Evolutionary conservation across 1,140 invertebrate genomes (phyloP).

Genomic region (Alviniconcha marisindica): DNA sequence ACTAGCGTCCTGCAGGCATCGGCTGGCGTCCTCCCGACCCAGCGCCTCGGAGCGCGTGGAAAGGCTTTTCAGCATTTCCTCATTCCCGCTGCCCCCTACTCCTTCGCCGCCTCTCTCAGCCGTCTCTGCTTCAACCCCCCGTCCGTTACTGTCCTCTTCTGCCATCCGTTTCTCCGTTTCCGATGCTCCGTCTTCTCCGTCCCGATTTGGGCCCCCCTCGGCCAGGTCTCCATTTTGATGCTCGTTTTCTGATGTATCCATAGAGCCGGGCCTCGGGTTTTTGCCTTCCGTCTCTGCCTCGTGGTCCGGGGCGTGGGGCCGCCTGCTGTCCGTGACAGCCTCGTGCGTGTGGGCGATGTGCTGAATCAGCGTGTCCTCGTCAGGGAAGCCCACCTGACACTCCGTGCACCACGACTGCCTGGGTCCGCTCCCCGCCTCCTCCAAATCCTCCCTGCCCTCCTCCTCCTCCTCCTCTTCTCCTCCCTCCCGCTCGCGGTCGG

Average conservation of each 20-base stretch:
- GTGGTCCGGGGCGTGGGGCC: background rate
- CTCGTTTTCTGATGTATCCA: background rate
- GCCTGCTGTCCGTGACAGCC: background rate
- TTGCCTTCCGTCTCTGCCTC: background rate
- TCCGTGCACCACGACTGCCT: slow-evolving; percentile 67
- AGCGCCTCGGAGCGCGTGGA: slow-evolving; percentile 11
- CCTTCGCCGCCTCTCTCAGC: background rate
- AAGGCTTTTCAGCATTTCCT: slow-evolving; percentile 24
- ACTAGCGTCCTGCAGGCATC: background rate
- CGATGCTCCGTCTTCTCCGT: background rate
- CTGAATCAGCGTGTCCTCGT: slow-evolving; percentile 52
- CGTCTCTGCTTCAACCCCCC: background rate
- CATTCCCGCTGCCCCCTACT: slow-evolving; percentile 11
- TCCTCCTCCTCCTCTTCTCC: background rate
- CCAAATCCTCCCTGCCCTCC: background rate
- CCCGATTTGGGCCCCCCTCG: background rate
- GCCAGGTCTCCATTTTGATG: background rate
- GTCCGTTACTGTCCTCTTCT: background rate
- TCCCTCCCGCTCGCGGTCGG: background rate
- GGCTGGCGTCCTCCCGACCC: slow-evolving; percentile 2
- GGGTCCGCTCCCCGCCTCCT: slow-evolving; percentile 20
- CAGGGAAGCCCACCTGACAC: slow-evolving; percentile 62
- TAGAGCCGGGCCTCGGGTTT: background rate
- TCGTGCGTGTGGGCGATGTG: slow-evolving; percentile 62
- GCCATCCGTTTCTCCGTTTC: background rate